Conservation (phyloP, 2,888 invertebrate species). For the Falcaria lacertinaria region DNA sequence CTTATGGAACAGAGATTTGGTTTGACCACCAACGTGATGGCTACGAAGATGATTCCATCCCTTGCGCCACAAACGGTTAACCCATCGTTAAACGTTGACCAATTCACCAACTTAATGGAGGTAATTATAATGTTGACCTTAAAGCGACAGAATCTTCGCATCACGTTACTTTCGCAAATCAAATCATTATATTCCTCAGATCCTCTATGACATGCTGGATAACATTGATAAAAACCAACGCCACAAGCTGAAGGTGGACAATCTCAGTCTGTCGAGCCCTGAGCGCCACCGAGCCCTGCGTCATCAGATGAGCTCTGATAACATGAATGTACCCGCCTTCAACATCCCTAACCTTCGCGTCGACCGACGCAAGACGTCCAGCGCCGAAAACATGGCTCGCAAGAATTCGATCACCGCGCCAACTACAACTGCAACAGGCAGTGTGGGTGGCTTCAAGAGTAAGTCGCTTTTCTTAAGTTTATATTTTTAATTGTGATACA, state of each 20-base stretch:
- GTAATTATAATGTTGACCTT: conserved; percentile 28
- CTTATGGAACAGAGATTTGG: conserved; percentile 94
- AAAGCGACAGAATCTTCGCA: too few relatives aligned
- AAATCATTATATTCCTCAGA: conserved; percentile 53
- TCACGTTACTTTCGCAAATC: too few relatives aligned
- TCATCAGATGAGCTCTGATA: conserved; percentile 92
- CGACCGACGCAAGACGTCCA: conserved; percentile 92
- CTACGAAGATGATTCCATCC: conserved; percentile 95
- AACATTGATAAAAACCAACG: conserved; percentile 93
- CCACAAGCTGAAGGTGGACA: conserved; percentile 92
- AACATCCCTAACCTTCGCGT: conserved; percentile 93
- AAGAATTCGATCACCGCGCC: conserved; percentile 88
- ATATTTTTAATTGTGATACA: too few relatives aligned
- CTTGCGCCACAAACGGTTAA: conserved; percentile 95
- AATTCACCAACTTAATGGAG: conserved; percentile 64
- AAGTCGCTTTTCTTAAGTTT: too few relatives aligned
- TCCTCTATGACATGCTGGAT: conserved; percentile 95
- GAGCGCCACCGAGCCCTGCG: conserved; percentile 87
- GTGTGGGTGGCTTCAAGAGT: conserved; percentile 48
- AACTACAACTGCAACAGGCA: conserved; percentile 29
- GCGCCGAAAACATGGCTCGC: conserved; percentile 94
- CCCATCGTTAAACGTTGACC: conserved; percentile 75
- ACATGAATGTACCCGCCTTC: conserved; percentile 90
- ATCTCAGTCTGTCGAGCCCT: conserved; percentile 85
- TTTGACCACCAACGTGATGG: conserved; percentile 93